Evolutionary conservation across 2,888 invertebrate genomes (phyloP).

Genomic region (Drosophila borealis): DNA sequence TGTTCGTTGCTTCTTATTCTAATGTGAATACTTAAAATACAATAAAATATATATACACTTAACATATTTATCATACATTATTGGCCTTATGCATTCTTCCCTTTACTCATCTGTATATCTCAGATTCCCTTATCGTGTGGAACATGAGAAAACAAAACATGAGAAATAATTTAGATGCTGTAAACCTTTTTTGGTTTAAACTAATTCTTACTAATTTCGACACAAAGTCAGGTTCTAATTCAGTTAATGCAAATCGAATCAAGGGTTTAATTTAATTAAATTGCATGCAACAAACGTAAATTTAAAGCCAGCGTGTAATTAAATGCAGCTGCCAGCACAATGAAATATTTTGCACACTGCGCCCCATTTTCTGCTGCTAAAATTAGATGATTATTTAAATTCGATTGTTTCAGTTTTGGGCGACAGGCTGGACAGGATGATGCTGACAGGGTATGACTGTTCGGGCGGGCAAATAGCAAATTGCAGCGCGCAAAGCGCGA

Average conservation of each 20-base stretch:
- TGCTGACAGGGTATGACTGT: constrained; percentile 5
- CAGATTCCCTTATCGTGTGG: no score
- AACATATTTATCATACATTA: background rate
- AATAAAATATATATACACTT: background rate
- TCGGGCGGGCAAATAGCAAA: constrained; percentile 21
- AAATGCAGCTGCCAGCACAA: constrained; percentile 19
- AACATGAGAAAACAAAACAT: no score
- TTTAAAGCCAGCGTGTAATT: constrained; percentile 6
- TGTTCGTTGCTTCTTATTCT: no score
- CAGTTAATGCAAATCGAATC: background rate
- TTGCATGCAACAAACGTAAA: background rate
- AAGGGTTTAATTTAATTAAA: background rate
- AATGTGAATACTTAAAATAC: no score
- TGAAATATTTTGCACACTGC: background rate
- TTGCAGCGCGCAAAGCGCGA: constrained; percentile 24
- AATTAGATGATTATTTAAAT: constrained; percentile 58
- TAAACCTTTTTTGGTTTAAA: no score
- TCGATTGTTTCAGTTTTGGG: constrained; percentile 56
- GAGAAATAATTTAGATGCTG: no score
- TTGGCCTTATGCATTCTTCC: background rate
- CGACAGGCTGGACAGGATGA: background rate
- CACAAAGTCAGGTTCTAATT: background rate
- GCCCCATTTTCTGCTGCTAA: constrained; percentile 18
- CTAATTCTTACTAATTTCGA: no score
- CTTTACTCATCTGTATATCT: no score